phyloP scores from a whole-genome alignment of 2,113 vertebrate species.

The Myodes glareolus region DNA sequence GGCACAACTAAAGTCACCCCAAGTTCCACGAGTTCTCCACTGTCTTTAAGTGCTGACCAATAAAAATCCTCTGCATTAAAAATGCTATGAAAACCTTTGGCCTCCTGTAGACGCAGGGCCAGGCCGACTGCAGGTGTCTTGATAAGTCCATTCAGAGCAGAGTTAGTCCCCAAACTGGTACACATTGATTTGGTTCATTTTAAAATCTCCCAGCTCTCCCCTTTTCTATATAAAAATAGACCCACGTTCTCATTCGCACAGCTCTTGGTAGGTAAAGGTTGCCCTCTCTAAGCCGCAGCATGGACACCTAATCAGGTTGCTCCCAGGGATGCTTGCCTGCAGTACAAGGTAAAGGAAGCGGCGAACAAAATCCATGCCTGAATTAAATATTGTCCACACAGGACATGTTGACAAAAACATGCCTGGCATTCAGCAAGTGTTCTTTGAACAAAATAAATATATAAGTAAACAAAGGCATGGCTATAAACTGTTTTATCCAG shows the following conservation, averaged over 20 bases:
- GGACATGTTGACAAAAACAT: constrained; percentile 60
- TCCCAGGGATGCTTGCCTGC: constrained; percentile 50
- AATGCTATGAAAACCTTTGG: constrained; percentile 55
- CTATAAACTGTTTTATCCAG: neutral
- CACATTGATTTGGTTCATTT: constrained; percentile 75
- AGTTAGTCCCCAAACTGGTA: constrained; percentile 72
- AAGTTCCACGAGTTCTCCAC: neutral
- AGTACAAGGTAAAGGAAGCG: constrained; percentile 48
- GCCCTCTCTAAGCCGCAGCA: constrained; percentile 44
- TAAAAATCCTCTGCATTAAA: constrained; percentile 72
- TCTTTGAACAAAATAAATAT: neutral
- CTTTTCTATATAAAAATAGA: constrained; percentile 68
- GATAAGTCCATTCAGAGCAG: constrained; percentile 80
- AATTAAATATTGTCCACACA: neutral
- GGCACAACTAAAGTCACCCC: constrained; percentile 55
- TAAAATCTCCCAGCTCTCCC: constrained; percentile 61
- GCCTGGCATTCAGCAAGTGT: neutral
- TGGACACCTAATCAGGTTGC: constrained; percentile 63
- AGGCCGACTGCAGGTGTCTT: constrained; percentile 73
- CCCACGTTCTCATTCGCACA: constrained; percentile 64
- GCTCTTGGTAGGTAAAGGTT: constrained; percentile 69
- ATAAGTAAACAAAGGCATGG: neutral
- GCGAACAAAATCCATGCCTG: constrained; percentile 43
- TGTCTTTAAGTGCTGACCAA: neutral
- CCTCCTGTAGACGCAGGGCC: constrained; percentile 67